phyloP scores from a whole-genome alignment of 2,888 invertebrate species.

The Cataglyphis livida region DNA sequence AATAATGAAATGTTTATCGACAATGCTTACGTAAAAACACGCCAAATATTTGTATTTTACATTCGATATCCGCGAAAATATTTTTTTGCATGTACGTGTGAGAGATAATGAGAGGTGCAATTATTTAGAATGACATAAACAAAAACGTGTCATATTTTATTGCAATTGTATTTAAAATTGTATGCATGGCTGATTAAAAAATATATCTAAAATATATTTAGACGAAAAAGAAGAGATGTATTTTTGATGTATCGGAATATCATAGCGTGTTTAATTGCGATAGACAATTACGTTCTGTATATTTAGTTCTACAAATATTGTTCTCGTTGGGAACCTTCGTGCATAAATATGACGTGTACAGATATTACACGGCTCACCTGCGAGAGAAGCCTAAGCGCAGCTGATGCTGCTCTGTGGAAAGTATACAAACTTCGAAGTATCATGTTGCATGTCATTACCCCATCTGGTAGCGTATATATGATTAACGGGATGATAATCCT shows the following conservation, averaged over 20 bases:
- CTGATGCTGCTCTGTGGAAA: conserved; percentile 34
- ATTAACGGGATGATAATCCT: conserved; percentile 46
- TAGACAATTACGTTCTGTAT: not conserved
- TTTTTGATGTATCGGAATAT: not conserved
- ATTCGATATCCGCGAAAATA: not conserved
- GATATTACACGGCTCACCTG: conserved; percentile 19
- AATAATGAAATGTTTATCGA: not conserved
- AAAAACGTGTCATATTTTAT: not conserved
- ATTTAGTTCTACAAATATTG: conserved; percentile 14
- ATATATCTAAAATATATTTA: not conserved
- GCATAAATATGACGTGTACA: not conserved
- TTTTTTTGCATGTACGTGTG: not conserved
- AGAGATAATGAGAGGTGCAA: not conserved
- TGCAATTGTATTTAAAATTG: not conserved
- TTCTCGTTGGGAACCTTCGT: conserved; percentile 19
- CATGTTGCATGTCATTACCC: conserved; percentile 41
- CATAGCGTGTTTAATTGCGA: not conserved
- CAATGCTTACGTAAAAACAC: not conserved
- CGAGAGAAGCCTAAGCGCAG: conserved; percentile 22
- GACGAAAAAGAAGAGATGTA: not conserved
- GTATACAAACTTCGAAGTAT: conserved; percentile 44
- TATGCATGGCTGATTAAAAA: not conserved
- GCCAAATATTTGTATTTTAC: conserved; percentile 17
- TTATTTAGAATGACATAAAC: not conserved
- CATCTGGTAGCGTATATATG: conserved; percentile 31